A percentile compares a stretch with the other conserved stretches of the same genome.
These are phyloP conservation scores for Platyrinchus mystaceus DNA, from an alignment of 2,797 vertebrate genomes.

Conservation along the genomic window DNA sequence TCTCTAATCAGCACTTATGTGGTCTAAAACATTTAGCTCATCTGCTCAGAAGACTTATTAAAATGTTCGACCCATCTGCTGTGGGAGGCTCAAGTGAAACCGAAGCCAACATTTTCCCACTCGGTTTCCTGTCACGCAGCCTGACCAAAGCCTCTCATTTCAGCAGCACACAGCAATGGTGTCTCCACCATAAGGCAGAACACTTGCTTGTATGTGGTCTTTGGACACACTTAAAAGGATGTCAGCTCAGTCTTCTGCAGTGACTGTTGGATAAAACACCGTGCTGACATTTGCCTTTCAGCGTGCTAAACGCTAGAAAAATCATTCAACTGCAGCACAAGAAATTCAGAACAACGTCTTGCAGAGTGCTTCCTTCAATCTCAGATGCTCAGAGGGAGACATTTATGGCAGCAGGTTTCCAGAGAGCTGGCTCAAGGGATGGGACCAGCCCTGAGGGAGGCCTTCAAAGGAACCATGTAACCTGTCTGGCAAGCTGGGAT, in stretches of 20 bases:
- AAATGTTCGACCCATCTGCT: slow-evolving; percentile 32
- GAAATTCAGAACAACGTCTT: neutral
- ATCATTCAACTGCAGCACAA: neutral
- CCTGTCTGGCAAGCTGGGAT: neutral
- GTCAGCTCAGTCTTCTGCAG: neutral
- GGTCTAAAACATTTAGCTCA: slow-evolving; percentile 57
- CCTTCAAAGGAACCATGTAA: neutral
- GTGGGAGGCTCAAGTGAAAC: neutral
- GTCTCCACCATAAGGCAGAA: slow-evolving; percentile 2
- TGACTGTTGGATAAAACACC: neutral
- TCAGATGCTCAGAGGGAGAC: neutral
- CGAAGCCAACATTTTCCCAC: slow-evolving; percentile 35
- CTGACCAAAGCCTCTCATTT: neutral
- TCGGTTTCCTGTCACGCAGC: slow-evolving; percentile 14
- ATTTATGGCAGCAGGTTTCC: neutral
- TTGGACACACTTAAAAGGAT: neutral
- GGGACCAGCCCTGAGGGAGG: neutral
- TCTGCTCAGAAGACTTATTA: slow-evolving; percentile 44
- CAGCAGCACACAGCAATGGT: neutral
- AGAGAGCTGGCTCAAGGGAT: neutral
- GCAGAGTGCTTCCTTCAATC: neutral
- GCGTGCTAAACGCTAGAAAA: neutral
- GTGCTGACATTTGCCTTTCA: slow-evolving; percentile 26
- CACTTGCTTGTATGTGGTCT: neutral
- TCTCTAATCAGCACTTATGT: slow-evolving; percentile 27